Evolutionary conservation across 2,797 vertebrate species (phyloP), one percentile per base, ranked within the genome.

Genomic region (Pygocentrus nattereri): DNA sequence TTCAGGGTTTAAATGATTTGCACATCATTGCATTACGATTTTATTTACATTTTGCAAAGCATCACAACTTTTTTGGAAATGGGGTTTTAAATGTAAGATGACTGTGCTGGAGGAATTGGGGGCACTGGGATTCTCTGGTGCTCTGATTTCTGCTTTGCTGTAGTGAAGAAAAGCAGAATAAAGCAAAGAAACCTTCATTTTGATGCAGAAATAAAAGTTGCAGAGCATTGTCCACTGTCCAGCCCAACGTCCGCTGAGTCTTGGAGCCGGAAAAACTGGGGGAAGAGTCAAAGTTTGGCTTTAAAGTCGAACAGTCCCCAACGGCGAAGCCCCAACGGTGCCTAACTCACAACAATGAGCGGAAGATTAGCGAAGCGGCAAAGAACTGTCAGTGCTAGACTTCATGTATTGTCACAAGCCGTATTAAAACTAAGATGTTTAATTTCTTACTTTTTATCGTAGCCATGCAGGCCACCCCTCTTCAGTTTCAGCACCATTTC

Each of bases 401-500:
- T 87, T 84, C 84, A 81, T 88, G 85, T 47, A 72, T 78, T 72
- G 61, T 85, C 78, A 84, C 87, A 86, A 80, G 54, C 78, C 56
- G 79, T 82, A 80, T 83, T 88, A 87, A 90, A 89, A 91, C 91
- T 91, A 91, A 94, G 90, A 90, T 89, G 84, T 92, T 92, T 92
- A 89, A 88, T 86, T 87, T 92, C 88, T 89, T 87, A 91, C 88
- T 88, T 93, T 93, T 94, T 94, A 95, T 95, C 94, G 54, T 90
- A 82, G 87, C 90, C 82, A 84, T 83, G 87, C 94, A 94, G 93
- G 80, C 94, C 86, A 88, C 56, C 72, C 75, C 56, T 68, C 72
- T 67, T 76, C 74, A 80, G 88, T 93, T 89, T 69, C 90, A 87
- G 82, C 88, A 92, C 90, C 80, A 87, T 88, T 91, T 91, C 88